Conservation (phyloP, 2,888 invertebrate species). For the Choreutis nemorana region DNA sequence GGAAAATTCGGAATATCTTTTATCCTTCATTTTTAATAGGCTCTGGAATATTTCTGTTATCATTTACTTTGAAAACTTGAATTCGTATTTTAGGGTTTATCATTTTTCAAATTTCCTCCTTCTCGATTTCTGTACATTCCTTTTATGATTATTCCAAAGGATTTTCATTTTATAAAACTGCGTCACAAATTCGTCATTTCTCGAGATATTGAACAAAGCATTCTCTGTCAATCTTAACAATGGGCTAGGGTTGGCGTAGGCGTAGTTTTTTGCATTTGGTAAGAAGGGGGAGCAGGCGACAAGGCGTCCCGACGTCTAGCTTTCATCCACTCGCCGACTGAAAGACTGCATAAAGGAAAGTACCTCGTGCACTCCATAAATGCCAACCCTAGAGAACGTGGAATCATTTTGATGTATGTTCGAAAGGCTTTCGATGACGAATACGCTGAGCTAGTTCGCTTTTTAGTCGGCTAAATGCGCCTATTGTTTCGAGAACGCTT, state of each 20-base stretch:
- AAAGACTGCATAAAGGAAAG: slow-evolving; percentile 49
- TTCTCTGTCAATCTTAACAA: slow-evolving; percentile 50
- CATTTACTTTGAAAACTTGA: slow-evolving; percentile 30
- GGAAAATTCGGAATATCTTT: slow-evolving; percentile 43
- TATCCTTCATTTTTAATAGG: slow-evolving; percentile 49
- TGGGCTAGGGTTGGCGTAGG: slow-evolving; percentile 38
- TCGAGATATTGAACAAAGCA: slow-evolving; percentile 38
- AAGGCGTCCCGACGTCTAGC: slow-evolving; percentile 46
- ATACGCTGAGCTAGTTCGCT: slow-evolving; percentile 46
- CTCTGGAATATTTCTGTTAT: slow-evolving; percentile 32
- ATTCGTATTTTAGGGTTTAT: slow-evolving; percentile 20
- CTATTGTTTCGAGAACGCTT: slow-evolving; percentile 45
- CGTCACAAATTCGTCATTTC: no score
- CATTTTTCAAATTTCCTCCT: slow-evolving; percentile 7
- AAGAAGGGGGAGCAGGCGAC: slow-evolving; percentile 45
- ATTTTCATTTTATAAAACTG: no score
- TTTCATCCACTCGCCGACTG: slow-evolving; percentile 54
- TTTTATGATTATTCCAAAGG: background rate
- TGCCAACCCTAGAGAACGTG: slow-evolving; percentile 35
- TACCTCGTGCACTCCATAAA: slow-evolving; percentile 24
- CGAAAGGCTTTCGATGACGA: slow-evolving; percentile 61
- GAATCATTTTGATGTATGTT: slow-evolving; percentile 46
- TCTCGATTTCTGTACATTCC: background rate
- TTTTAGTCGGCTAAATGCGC: slow-evolving; percentile 54
- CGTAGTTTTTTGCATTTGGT: slow-evolving; percentile 50